phyloP scores from a whole-genome alignment of 2,888 invertebrate genomes.

The Germaria angustata region DNA sequence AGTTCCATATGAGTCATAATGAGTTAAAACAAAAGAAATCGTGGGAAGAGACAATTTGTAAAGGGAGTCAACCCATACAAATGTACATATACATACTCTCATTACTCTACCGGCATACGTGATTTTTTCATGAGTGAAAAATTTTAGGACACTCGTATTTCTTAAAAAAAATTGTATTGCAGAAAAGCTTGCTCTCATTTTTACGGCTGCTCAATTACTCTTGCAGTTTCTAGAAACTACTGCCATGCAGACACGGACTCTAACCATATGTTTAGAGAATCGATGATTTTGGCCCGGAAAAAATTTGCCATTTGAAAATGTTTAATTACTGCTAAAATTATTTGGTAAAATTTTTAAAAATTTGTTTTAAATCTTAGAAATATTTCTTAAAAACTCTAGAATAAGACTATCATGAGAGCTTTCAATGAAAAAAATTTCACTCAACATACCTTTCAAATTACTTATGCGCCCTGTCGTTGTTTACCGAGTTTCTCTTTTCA shows the following conservation, averaged over 20 bases:
- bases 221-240: conserved; percentile 6
- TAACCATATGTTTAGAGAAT: background rate
- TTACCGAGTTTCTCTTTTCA: no score
- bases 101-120: conserved; percentile 19
- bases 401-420: no score
- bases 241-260: background rate
- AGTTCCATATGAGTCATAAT: conserved; percentile 24
- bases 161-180: background rate
- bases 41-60: background rate
- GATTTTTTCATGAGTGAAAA: no score
- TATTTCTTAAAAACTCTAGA: no score
- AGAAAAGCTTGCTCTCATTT: conserved; percentile 14
- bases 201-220: background rate
- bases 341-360: no score
- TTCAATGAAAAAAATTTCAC: no score
- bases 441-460: no score
- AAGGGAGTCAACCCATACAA: background rate
- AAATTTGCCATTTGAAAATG: background rate
- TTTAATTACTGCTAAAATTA: background rate
- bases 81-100: background rate
- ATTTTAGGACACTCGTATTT: background rate
- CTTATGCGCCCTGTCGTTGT: no score
- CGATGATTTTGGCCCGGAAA: background rate
- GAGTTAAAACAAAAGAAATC: background rate
- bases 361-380: no score